Percentiles rank a stretch among this genome's conserved stretches.
phyloP scores from a whole-genome alignment of 2,113 vertebrate species.

The Stigmatopora argus region DNA sequence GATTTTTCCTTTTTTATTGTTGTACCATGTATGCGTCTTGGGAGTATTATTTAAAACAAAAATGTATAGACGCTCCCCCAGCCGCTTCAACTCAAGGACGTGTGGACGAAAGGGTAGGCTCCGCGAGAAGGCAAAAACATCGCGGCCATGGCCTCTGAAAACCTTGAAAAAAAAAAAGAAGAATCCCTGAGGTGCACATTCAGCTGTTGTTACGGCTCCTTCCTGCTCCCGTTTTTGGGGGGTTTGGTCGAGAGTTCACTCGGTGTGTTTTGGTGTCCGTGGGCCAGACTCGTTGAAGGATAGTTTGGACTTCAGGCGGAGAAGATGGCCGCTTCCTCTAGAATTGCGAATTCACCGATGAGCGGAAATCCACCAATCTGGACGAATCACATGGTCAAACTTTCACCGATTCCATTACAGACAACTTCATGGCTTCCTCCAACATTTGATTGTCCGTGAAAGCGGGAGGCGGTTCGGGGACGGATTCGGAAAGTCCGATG shows the following conservation, averaged over 20 bases:
- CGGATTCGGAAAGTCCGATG: slow-evolving; percentile 83
- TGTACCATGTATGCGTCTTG: slow-evolving; percentile 65
- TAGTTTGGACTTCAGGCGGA: slow-evolving; percentile 62
- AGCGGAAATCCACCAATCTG: slow-evolving; percentile 55
- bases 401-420: slow-evolving; percentile 85
- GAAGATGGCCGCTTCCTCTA: slow-evolving; percentile 65
- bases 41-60: slow-evolving; percentile 33
- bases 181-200: slow-evolving; percentile 75
- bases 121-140: slow-evolving; percentile 45
- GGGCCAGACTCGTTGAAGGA: slow-evolving; percentile 63
- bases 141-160: slow-evolving; percentile 69
- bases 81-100: slow-evolving; percentile 15
- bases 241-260: slow-evolving; percentile 64
- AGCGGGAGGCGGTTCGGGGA: slow-evolving; percentile 77
- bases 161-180: slow-evolving; percentile 53
- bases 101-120: slow-evolving; percentile 33
- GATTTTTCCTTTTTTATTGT: slow-evolving; percentile 32
- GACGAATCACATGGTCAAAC: slow-evolving; percentile 66
- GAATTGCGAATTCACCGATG: slow-evolving; percentile 47
- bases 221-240: slow-evolving; percentile 38
- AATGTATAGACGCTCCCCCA: not conserved
- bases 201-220: slow-evolving; percentile 66
- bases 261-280: slow-evolving; percentile 4
- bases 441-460: slow-evolving; percentile 89
- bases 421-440: slow-evolving; percentile 85